These are phyloP conservation scores for Eulemur macaco DNA, from an alignment of 2,113 vertebrate genomes.

Conservation along the genomic window DNA sequence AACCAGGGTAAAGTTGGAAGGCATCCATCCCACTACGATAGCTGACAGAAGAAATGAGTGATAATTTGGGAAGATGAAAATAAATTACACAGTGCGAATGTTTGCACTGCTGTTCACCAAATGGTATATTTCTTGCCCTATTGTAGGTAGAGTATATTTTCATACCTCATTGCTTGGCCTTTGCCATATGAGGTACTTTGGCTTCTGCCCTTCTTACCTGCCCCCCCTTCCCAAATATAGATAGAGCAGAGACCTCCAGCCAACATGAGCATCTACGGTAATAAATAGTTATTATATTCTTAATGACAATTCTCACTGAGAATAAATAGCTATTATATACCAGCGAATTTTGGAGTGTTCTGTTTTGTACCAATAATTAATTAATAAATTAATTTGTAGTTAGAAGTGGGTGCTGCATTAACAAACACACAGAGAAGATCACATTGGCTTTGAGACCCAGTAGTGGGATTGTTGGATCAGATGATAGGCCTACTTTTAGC, in stretches of 20 bases:
- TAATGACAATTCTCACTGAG: not conserved
- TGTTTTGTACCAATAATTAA: not conserved
- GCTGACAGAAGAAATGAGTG: not conserved
- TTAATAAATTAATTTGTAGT: not conserved
- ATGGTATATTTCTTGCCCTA: not conserved
- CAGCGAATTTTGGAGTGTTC: not conserved
- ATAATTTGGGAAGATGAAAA: not conserved
- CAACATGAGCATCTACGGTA: not conserved
- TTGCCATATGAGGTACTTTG: not conserved
- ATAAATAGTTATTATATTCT: not conserved
- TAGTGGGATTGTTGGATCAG: not conserved
- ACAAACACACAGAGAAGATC: not conserved
- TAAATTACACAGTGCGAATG: not conserved
- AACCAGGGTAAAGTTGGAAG: not conserved
- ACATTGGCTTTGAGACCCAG: not conserved
- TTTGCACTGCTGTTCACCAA: not conserved
- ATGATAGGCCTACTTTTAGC: too few species aligned
- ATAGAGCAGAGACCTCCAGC: not conserved
- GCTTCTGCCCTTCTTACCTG: not conserved
- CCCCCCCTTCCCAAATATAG: not conserved
- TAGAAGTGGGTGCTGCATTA: not conserved
- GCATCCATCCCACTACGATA: not conserved
- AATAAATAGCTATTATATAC: not conserved
- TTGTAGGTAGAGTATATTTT: not conserved
- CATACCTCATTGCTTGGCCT: not conserved